phyloP scores from a whole-genome alignment of 2,797 vertebrate species.

The Erpetoichthys calabaricus region DNA sequence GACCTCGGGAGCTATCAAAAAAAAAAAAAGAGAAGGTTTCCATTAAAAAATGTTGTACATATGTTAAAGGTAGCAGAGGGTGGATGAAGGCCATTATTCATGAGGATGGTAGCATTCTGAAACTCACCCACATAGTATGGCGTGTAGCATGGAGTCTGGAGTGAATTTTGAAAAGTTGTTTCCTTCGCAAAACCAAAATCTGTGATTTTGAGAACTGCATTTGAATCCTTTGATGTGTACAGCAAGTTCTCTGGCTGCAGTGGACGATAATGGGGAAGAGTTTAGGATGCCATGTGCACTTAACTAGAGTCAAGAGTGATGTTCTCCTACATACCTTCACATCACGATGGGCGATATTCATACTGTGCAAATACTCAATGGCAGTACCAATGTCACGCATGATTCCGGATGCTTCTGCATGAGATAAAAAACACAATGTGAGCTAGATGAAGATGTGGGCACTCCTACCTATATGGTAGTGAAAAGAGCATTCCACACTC shows the following conservation, averaged over 20 bases:
- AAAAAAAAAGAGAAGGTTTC: background rate
- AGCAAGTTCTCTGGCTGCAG: conserved; percentile 89
- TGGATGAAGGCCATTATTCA: no score
- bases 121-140: conserved; percentile 95
- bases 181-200: conserved; percentile 97
- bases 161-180: conserved; percentile 75
- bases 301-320: background rate
- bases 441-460: background rate
- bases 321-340: conserved; percentile 64
- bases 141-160: conserved; percentile 94
- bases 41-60: no score
- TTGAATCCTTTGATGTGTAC: conserved; percentile 71
- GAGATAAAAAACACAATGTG: background rate
- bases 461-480: background rate
- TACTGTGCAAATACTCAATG: conserved; percentile 77
- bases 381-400: conserved; percentile 90
- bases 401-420: conserved; percentile 80
- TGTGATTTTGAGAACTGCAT: conserved; percentile 76
- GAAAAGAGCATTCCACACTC: background rate
- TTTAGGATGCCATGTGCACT: background rate
- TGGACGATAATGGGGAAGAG: conserved; percentile 13
- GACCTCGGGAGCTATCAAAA: conserved; percentile 77
- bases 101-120: background rate
- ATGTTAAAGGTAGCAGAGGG: no score
- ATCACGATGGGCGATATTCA: conserved; percentile 87